Conservation (phyloP, 1,140 invertebrate species). For the Bombus sibiricus region DNA sequence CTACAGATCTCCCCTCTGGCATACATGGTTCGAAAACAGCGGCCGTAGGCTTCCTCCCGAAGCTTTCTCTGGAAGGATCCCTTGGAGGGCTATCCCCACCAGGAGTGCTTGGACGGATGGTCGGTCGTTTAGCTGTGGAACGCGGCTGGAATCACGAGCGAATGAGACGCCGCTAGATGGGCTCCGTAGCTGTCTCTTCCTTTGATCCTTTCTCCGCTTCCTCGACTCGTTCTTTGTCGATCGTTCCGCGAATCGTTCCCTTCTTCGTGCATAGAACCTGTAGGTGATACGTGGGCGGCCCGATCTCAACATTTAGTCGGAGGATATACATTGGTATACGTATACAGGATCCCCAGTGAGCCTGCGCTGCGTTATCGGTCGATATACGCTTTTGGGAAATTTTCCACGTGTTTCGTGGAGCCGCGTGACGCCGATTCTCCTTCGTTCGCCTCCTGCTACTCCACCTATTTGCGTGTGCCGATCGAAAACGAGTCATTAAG, state of each 20-base stretch:
- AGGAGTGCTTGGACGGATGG: constrained; percentile 39
- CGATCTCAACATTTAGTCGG: constrained; percentile 24
- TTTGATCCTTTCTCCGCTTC: constrained; percentile 39
- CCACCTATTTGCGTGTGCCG: constrained; percentile 28
- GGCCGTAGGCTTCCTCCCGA: constrained; percentile 40
- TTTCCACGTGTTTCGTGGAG: constrained; percentile 60
- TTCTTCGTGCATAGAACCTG: constrained; percentile 44
- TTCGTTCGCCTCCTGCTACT: neutral
- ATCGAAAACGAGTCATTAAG: constrained; percentile 13
- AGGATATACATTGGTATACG: constrained; percentile 1
- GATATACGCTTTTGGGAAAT: constrained; percentile 68
- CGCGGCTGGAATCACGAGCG: constrained; percentile 54
- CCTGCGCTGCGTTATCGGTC: constrained; percentile 66
- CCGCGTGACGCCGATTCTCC: constrained; percentile 33
- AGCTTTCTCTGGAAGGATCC: constrained; percentile 43
- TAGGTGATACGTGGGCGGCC: constrained; percentile 67
- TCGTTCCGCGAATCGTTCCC: constrained; percentile 61
- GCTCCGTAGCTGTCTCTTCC: constrained; percentile 36
- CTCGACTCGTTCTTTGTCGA: constrained; percentile 54
- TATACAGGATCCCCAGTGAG: constrained; percentile 47
- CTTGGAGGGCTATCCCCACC: constrained; percentile 48
- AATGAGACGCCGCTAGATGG: constrained; percentile 61
- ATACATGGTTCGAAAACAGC: constrained; percentile 34
- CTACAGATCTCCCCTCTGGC: constrained; percentile 7
- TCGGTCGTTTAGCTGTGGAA: constrained; percentile 42